phyloP scores from a whole-genome alignment of 1,140 invertebrate species.

The Ostrea denselamellosa region DNA sequence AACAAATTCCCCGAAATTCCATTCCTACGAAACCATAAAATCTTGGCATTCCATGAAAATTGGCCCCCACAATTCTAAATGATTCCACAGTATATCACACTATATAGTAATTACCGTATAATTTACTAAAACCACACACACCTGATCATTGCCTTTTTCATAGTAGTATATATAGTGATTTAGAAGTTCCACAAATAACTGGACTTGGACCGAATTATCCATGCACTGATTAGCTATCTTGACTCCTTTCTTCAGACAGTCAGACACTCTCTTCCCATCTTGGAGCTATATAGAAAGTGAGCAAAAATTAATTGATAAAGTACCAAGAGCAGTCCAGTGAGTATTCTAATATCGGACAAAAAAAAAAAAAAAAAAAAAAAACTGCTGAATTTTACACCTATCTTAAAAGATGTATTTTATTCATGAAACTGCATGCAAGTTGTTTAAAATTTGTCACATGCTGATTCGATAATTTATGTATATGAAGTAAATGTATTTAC shows the following conservation, averaged over 20 bases:
- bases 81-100: too few species aligned
- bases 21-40: too few species aligned
- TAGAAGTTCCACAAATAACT: slow-evolving; percentile 95
- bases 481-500: background rate
- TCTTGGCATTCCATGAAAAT: too few species aligned
- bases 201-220: slow-evolving; percentile 97
- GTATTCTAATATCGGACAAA: background rate
- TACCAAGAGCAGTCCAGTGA: background rate
- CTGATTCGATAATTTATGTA: background rate
- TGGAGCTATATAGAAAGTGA: slow-evolving; percentile 83
- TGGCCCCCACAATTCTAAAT: too few species aligned
- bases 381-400: background rate
- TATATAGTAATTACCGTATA: too few species aligned
- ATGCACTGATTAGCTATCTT: slow-evolving; percentile 98
- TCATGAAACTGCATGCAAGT: background rate
- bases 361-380: background rate
- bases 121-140: slow-evolving; percentile 76
- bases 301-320: background rate
- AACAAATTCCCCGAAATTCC: too few species aligned
- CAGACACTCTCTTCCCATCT: slow-evolving; percentile 93
- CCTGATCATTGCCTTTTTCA: slow-evolving; percentile 93
- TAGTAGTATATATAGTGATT: slow-evolving; percentile 97
- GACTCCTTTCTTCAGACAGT: slow-evolving; percentile 97
- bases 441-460: background rate
- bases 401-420: too few species aligned